Evolutionary conservation across 2,888 invertebrate genomes (phyloP).

Genomic region (Ichneumoninae sp.): DNA sequence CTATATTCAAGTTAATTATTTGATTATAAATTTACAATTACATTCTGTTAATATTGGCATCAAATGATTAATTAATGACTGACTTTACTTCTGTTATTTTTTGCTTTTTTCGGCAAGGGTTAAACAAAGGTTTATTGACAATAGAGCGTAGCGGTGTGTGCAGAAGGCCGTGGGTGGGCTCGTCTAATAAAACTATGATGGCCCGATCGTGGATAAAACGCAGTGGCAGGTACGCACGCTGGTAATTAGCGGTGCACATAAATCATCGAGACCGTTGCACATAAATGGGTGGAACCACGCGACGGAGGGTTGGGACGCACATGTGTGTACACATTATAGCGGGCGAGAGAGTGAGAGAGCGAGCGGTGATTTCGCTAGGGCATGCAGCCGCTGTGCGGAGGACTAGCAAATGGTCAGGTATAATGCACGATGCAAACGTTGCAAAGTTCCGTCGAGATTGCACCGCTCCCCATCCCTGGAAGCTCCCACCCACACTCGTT

Average conservation of each 20-base stretch:
- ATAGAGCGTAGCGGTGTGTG: not conserved
- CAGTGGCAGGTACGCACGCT: conserved; percentile 75
- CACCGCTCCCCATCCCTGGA: conserved; percentile 1
- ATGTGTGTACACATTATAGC: conserved; percentile 57
- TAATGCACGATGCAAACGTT: conserved; percentile 75
- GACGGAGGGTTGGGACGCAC: conserved; percentile 23
- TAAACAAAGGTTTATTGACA: not conserved
- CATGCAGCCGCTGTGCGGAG: conserved; percentile 56
- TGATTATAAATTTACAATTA: not conserved
- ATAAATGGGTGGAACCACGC: conserved; percentile 78
- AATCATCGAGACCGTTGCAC: conserved; percentile 82
- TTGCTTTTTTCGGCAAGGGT: not conserved
- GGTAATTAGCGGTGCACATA: conserved; percentile 84
- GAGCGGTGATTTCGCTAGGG: conserved; percentile 56
- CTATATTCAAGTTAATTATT: not conserved
- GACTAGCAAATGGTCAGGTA: conserved; percentile 71
- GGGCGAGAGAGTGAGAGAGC: conserved; percentile 19
- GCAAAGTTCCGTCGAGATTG: conserved; percentile 68
- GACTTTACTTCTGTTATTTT: not conserved
- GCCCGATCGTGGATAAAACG: conserved; percentile 79
- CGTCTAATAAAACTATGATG: conserved; percentile 82
- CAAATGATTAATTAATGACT: not conserved
- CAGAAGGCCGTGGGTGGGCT: not conserved
- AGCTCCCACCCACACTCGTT: not conserved
- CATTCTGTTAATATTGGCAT: not conserved